Percentiles rank a stretch among this genome's conserved stretches.
Evolutionary conservation across 1,140 invertebrate species (phyloP).

Genomic region (Tribolium castaneum): DNA sequence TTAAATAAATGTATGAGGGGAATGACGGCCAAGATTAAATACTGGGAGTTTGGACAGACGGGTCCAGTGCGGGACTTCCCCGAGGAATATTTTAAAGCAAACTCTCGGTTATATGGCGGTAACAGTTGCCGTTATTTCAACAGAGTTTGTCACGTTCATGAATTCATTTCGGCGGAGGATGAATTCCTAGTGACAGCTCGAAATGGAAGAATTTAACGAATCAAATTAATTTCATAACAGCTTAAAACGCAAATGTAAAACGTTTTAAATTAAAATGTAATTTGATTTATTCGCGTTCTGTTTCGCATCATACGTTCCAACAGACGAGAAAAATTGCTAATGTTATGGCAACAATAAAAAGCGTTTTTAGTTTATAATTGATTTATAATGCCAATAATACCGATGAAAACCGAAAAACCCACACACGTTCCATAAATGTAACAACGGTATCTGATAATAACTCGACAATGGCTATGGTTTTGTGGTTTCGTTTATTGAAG

Average conservation of each 20-base stretch:
- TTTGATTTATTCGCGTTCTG: background rate
- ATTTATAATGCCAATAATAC: too few species aligned
- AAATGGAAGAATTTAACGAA: background rate
- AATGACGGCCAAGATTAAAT: conserved; percentile 10
- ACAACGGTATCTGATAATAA: background rate
- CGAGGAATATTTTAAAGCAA: conserved; percentile 20
- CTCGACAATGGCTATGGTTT: background rate
- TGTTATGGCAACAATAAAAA: too few species aligned
- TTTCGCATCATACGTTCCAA: too few species aligned
- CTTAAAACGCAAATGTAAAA: background rate
- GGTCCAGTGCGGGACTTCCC: background rate
- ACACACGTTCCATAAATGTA: background rate
- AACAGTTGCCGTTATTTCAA: conserved; percentile 16
- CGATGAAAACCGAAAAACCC: background rate
- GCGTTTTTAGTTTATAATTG: too few species aligned
- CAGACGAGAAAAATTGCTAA: too few species aligned
- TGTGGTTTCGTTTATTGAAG: background rate
- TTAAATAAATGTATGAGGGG: background rate
- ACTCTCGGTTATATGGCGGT: background rate
- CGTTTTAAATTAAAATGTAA: background rate
- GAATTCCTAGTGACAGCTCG: background rate
- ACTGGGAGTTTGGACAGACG: background rate
- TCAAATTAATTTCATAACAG: background rate
- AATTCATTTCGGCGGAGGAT: conserved; percentile 4
- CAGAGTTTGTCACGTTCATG: conserved; percentile 15